Percentiles rank a stretch among this genome's conserved stretches.
These are phyloP conservation scores for Danionella dracula DNA, from an alignment of 2,797 vertebrate genomes.

Conservation along the genomic window DNA sequence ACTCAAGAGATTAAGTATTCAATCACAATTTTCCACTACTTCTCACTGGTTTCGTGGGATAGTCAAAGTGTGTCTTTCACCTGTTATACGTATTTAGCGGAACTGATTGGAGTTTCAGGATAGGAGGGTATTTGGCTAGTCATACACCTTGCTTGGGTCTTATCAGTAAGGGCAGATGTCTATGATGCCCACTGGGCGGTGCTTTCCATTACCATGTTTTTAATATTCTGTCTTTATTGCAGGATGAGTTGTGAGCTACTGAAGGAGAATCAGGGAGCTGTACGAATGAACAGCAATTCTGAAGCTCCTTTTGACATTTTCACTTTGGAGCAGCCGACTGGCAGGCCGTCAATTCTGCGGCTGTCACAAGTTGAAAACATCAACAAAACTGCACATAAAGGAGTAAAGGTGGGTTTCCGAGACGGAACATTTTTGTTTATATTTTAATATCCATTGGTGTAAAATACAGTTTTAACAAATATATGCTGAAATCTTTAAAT, in stretches of 20 bases:
- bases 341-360: constrained; percentile 81
- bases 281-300: constrained; percentile 50
- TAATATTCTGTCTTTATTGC: constrained; percentile 37
- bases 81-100: background rate
- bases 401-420: constrained; percentile 71
- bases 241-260: constrained; percentile 84
- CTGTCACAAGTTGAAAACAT: constrained; percentile 86
- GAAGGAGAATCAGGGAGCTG: constrained; percentile 70
- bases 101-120: background rate
- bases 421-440: too few species aligned
- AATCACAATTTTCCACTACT: too few species aligned
- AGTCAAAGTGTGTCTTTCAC: background rate
- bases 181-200: constrained; percentile 7
- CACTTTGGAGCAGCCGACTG: constrained; percentile 66
- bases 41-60: background rate
- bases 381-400: constrained; percentile 66
- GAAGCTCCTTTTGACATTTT: constrained; percentile 72
- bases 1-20: constrained; percentile 3
- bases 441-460: too few species aligned
- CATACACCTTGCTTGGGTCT: constrained; percentile 29
- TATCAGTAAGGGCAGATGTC: constrained; percentile 61
- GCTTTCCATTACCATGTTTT: background rate
- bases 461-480: too few species aligned
- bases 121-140: background rate
- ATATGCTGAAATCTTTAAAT: too few species aligned